Evolutionary conservation across 2,888 invertebrate genomes (phyloP).

Genomic region (Phortica magna): DNA sequence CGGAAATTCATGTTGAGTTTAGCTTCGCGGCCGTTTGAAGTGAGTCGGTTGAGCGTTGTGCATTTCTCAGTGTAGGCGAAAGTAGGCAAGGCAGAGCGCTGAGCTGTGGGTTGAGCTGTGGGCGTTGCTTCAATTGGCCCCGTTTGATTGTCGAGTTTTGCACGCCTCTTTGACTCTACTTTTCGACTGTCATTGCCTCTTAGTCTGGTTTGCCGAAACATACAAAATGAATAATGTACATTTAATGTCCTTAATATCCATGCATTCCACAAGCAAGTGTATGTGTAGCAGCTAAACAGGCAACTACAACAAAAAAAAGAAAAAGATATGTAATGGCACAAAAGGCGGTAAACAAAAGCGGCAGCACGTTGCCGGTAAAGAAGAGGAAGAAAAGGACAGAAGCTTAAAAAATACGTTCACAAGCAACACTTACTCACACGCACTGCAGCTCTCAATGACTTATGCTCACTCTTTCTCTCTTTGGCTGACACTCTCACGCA

Average conservation of each 20-base stretch:
- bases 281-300: not conserved
- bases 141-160: not conserved
- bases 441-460: too few relatives aligned
- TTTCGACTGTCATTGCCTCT: slow-evolving; percentile 57
- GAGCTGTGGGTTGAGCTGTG: slow-evolving; percentile 13
- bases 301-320: not conserved
- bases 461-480: not conserved
- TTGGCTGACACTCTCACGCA: not conserved
- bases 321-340: slow-evolving; percentile 41
- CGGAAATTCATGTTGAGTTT: not conserved
- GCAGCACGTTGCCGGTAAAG: slow-evolving; percentile 44
- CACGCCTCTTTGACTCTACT: slow-evolving; percentile 4
- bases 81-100: not conserved
- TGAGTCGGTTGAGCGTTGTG: slow-evolving; percentile 2
- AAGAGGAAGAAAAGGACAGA: slow-evolving; percentile 30
- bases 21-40: not conserved
- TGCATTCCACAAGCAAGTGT: slow-evolving; percentile 12
- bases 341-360: slow-evolving; percentile 49
- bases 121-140: not conserved
- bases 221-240: slow-evolving; percentile 64
- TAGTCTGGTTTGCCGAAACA: not conserved
- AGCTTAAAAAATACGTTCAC: too few relatives aligned
- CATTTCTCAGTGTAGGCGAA: not conserved
- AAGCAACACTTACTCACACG: not conserved
- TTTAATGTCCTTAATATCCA: slow-evolving; percentile 67